Percentiles rank a stretch among this genome's conserved stretches.
phyloP scores from a whole-genome alignment of 2,797 vertebrate genomes.

The Apogon hyalosoma region DNA sequence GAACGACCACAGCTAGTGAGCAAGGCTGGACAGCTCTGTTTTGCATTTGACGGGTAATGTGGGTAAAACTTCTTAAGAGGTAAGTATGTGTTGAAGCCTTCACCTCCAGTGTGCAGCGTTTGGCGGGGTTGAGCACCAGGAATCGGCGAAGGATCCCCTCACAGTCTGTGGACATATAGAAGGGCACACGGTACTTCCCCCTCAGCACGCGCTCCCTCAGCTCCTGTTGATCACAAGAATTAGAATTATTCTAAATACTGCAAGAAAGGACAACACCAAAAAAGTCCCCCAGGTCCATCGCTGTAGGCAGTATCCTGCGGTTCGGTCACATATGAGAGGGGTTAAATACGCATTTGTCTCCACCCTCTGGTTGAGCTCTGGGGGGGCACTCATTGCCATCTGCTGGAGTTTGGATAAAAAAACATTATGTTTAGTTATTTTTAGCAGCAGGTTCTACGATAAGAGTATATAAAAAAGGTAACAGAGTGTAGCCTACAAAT shows the following conservation, averaged over 20 bases:
- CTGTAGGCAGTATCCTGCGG: slow-evolving; percentile 17
- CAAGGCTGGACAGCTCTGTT: no score
- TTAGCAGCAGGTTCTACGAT: slow-evolving; percentile 12
- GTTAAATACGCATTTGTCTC: slow-evolving; percentile 62
- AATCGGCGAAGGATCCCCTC: slow-evolving; percentile 93
- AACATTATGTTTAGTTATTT: slow-evolving; percentile 20
- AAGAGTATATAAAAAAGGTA: neutral
- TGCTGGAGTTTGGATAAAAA: slow-evolving; percentile 50
- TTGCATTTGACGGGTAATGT: no score
- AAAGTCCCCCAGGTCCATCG: slow-evolving; percentile 1
- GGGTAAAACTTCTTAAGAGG: no score
- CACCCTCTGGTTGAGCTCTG: slow-evolving; percentile 42
- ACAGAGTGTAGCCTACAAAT: neutral
- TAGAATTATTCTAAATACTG: no score
- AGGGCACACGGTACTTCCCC: slow-evolving; percentile 94
- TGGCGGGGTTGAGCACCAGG: slow-evolving; percentile 92
- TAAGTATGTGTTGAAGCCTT: slow-evolving; percentile 30
- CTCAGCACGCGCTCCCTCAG: slow-evolving; percentile 92
- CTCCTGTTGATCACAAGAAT: slow-evolving; percentile 78
- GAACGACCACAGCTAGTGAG: no score
- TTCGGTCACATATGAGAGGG: slow-evolving; percentile 32
- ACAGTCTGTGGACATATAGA: slow-evolving; percentile 97
- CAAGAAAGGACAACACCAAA: neutral
- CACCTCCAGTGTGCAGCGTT: slow-evolving; percentile 93
- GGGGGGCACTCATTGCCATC: slow-evolving; percentile 50